These are phyloP conservation scores for Dermolepida albohirtum DNA, from an alignment of 2,888 invertebrate species.

Conservation along the genomic window DNA sequence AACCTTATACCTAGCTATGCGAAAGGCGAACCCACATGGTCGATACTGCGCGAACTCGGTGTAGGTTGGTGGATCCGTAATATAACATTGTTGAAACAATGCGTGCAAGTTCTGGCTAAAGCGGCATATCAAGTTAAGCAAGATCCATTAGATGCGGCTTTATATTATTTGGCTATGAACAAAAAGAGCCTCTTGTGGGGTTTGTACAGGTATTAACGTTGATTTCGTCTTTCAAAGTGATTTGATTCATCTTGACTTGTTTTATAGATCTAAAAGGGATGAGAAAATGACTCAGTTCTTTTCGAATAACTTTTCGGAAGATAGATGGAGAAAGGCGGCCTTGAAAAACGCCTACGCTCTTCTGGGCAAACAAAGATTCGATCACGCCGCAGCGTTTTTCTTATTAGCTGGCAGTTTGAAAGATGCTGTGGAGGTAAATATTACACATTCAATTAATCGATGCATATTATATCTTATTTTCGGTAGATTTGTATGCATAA, in stretches of 20 bases:
- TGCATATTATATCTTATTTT: slow-evolving; percentile 37
- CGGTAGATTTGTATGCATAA: slow-evolving; percentile 86
- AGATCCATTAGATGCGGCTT: slow-evolving; percentile 97
- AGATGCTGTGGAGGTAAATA: slow-evolving; percentile 90
- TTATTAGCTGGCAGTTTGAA: slow-evolving; percentile 92
- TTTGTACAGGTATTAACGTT: slow-evolving; percentile 71
- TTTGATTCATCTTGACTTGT: slow-evolving; percentile 42
- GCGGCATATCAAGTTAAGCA: slow-evolving; percentile 91
- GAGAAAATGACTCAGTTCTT: slow-evolving; percentile 96
- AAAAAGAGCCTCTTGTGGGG: slow-evolving; percentile 98
- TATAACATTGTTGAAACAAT: slow-evolving; percentile 81
- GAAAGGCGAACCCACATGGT: slow-evolving; percentile 90
- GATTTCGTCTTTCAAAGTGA: not conserved
- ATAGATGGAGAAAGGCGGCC: slow-evolving; percentile 97
- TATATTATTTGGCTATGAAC: slow-evolving; percentile 98
- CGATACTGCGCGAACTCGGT: slow-evolving; percentile 87
- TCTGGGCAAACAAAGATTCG: slow-evolving; percentile 93
- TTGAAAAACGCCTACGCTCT: slow-evolving; percentile 98
- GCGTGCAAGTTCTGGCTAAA: slow-evolving; percentile 94
- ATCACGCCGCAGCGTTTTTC: slow-evolving; percentile 99
- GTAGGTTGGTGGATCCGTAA: slow-evolving; percentile 98
- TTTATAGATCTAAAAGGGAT: slow-evolving; percentile 79
- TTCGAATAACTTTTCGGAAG: slow-evolving; percentile 91
- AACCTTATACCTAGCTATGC: slow-evolving; percentile 89
- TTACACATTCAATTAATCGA: not conserved